Evolutionary conservation across 1,140 invertebrate species (phyloP), one percentile per base, ranked within the genome.

Genomic region (Ceratosolen fusciceps): DNA sequence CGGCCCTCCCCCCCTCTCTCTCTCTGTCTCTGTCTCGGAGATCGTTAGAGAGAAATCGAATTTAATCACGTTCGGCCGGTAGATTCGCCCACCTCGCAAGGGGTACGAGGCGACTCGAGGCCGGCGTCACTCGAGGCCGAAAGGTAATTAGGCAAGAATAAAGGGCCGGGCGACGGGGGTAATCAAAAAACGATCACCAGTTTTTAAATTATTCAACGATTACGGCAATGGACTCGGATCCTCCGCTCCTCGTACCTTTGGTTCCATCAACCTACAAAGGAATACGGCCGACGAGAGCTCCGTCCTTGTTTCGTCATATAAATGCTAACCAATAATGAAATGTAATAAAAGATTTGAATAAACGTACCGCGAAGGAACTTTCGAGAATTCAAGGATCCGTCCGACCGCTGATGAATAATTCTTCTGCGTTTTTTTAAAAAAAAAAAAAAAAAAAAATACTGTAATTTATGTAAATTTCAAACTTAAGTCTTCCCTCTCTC

Each of bases 371-470:
- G n/a, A n/a, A n/a, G n/a, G n/a, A 12, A 26, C n/a, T 16, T 56
- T 52, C 12, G 1, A 24, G 19, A 62, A 34, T 62, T 12, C 14
- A 34, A 19, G 29, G 9, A 31, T 37, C 9, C 31, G 34, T 34
- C 5, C 60, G 24, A 62, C 14, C 4, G 21, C 29, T 34, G 34
- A 34, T 62, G 31, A 62, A 62, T 62, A 62, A 62, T 34, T 62
- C 31, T 62, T 4, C 60, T 62, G 16, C 29, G 21, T 62, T 62
- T 34, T n/a, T n/a, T n/a, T n/a, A n/a, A n/a, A n/a, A n/a, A n/a
- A n/a, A n/a, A n/a, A n/a, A n/a, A n/a, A n/a, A n/a, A n/a, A n/a
- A 62, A 34, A 34, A 29, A 62, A 62, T 62, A 62, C 16, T 62
- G 4, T 10, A 34, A 62, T 34, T 62, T 62, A 34, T 62, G 31